Evolutionary conservation across 2,797 vertebrate species (phyloP).

Genomic region (Miichthys miiuy): DNA sequence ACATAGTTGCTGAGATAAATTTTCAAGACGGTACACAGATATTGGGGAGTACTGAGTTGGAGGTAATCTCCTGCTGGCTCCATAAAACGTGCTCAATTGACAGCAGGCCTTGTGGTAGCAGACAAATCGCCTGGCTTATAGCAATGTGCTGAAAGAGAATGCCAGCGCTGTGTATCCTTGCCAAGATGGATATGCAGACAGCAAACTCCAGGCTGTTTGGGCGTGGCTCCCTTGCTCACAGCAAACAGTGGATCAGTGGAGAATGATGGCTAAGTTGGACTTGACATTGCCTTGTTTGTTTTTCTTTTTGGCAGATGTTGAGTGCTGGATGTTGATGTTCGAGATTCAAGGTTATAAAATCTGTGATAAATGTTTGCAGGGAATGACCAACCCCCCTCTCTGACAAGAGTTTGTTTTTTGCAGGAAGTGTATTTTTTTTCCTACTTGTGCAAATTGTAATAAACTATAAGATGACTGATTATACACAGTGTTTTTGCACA

Average conservation of each 20-base stretch:
- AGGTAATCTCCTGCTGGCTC: conserved; percentile 83
- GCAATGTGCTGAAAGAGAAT: conserved; percentile 79
- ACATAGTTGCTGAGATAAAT: conserved; percentile 78
- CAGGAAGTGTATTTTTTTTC: not conserved
- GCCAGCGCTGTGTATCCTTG: conserved; percentile 76
- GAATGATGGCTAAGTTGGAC: conserved; percentile 50
- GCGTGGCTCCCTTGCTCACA: conserved; percentile 63
- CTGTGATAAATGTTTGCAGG: conserved; percentile 21
- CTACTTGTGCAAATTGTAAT: conserved; percentile 2
- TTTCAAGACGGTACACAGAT: conserved; percentile 69
- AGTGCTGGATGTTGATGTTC: not conserved
- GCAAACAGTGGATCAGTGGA: conserved; percentile 74
- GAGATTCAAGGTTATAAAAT: conserved; percentile 23
- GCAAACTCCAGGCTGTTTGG: conserved; percentile 73
- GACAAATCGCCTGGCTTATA: conserved; percentile 83
- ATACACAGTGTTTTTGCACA: not conserved
- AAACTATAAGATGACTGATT: conserved; percentile 3
- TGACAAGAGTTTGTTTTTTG: conserved; percentile 7
- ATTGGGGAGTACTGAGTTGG: conserved; percentile 61
- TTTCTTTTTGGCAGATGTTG: conserved; percentile 61
- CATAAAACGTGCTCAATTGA: conserved; percentile 79
- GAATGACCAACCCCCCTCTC: not conserved
- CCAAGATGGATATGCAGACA: conserved; percentile 80
- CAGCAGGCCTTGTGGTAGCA: conserved; percentile 84
- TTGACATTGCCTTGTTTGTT: conserved; percentile 67